Percentiles rank a stretch among this genome's conserved stretches.
These are phyloP conservation scores for Mus pahari DNA, from an alignment of 2,113 vertebrate genomes.

Conservation along the genomic window DNA sequence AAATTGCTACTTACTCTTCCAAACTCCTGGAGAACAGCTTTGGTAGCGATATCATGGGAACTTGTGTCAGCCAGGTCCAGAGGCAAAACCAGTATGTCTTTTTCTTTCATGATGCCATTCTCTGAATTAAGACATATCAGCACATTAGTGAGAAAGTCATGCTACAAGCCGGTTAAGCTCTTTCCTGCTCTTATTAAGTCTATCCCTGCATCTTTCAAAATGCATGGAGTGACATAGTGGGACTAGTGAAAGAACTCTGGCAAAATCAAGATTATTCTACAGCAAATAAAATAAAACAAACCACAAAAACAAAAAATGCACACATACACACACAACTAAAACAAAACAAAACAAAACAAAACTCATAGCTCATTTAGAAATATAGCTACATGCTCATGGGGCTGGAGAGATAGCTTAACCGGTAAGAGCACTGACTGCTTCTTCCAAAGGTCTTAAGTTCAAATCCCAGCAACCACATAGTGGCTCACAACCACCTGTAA, in stretches of 20 bases:
- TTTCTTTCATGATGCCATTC: conserved; percentile 87
- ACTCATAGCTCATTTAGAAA: neutral
- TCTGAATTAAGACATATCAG: conserved; percentile 85
- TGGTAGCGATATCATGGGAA: conserved; percentile 90
- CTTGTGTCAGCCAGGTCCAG: conserved; percentile 92
- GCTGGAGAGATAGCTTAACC: too few relatives aligned
- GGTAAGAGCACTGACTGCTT: too few relatives aligned
- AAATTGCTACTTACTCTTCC: conserved; percentile 88
- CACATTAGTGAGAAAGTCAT: neutral
- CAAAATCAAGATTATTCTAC: neutral
- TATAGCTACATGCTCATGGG: neutral
- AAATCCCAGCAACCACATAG: too few relatives aligned
- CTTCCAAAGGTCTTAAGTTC: too few relatives aligned
- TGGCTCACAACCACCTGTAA: too few relatives aligned
- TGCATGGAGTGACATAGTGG: neutral
- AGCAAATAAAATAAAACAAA: neutral
- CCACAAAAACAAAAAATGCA: neutral
- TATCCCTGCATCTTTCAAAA: neutral
- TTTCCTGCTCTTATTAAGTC: neutral
- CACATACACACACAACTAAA: neutral
- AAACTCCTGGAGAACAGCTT: conserved; percentile 91
- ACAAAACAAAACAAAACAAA: neutral
- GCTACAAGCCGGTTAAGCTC: neutral
- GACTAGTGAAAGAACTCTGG: neutral
- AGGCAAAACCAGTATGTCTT: conserved; percentile 93